Evolutionary conservation across 2,797 vertebrate genomes (phyloP), one percentile per base, ranked within the genome.

Genomic region (Myiothlypis chrysogaster): DNA sequence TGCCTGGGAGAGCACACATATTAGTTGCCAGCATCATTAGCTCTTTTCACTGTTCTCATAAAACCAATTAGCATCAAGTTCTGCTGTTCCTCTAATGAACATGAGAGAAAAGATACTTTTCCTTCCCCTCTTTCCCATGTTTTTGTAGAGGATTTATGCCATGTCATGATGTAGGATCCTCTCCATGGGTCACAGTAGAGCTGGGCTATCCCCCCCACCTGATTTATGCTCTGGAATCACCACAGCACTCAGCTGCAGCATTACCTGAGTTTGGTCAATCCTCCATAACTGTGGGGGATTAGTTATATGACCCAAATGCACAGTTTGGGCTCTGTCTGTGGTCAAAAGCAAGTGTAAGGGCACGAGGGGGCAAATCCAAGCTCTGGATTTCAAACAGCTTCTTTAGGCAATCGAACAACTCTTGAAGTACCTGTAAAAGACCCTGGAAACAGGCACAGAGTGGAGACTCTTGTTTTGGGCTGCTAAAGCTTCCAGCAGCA

Each of bases 51-150:
- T 47, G 4, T 69, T 70, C 71, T 72, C 43, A 69, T 9, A 78
- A 30, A 90, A 65, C 6, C 17, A 47, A n/a, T 39, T 64, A 66
- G 10, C 47, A 59, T 25, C n/a, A 57, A 46, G 34, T 70, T 66
- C 37, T 60, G 27, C 39, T 39, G 37, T 30, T 39, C 35, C 3
- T 14, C 14, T 39, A 35, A 13, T 18, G 17, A 78, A 5, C 12
- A 43, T 9, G 19, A 91, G 8, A 52, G 14, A 43, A 78, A 59
- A 77, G 19, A 7, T 30, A 9, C 2, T 17, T 57, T 34, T 5
- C 10, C 8, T 49, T 27, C 4, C 3, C 3, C 2, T 46, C 12
- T n/a, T 32, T 30, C 2, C 3, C 21, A 10, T 0, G 2, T 28
- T 27, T 92, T 37, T 34, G 17, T 34, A 24, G 23, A 86, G 41